phyloP scores from a whole-genome alignment of 1,140 invertebrate species.

The Samia ricini region DNA sequence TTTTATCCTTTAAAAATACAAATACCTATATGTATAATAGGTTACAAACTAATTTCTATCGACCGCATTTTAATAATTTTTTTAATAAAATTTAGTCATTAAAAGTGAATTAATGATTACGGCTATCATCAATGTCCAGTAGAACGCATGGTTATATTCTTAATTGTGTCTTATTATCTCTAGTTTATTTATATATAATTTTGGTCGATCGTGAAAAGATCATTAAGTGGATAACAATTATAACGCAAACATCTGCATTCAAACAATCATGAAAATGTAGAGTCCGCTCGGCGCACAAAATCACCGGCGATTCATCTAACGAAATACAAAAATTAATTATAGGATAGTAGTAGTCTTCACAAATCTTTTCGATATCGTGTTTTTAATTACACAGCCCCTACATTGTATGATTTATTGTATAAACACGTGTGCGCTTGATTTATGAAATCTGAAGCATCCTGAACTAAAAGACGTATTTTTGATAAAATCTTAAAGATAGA shows the following conservation, averaged over 20 bases:
- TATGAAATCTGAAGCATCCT: conserved; percentile 31
- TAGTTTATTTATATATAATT: background rate
- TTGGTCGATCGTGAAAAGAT: conserved; percentile 48
- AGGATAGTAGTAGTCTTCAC: conserved; percentile 53
- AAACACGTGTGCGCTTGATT: conserved; percentile 52
- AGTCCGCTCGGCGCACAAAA: conserved; percentile 49
- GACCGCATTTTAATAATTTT: too few species aligned
- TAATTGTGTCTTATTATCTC: background rate
- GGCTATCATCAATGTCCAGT: background rate
- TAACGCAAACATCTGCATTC: conserved; percentile 67
- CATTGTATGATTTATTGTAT: conserved; percentile 61
- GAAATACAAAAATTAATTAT: conserved; percentile 73
- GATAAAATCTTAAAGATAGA: too few species aligned
- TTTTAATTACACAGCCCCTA: conserved; percentile 66
- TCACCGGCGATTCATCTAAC: conserved; percentile 70
- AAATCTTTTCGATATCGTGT: conserved; percentile 60
- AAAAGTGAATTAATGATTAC: too few species aligned
- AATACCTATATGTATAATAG: too few species aligned
- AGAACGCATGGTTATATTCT: background rate
- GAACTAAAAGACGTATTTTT: background rate
- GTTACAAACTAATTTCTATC: too few species aligned
- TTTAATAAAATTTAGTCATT: too few species aligned
- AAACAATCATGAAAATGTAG: conserved; percentile 46
- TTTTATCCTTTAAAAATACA: too few species aligned
- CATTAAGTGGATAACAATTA: conserved; percentile 67